Percentiles rank a stretch among this genome's conserved stretches.
Evolutionary conservation across 1,140 invertebrate genomes (phyloP).

Genomic region (Nasonia giraulti): DNA sequence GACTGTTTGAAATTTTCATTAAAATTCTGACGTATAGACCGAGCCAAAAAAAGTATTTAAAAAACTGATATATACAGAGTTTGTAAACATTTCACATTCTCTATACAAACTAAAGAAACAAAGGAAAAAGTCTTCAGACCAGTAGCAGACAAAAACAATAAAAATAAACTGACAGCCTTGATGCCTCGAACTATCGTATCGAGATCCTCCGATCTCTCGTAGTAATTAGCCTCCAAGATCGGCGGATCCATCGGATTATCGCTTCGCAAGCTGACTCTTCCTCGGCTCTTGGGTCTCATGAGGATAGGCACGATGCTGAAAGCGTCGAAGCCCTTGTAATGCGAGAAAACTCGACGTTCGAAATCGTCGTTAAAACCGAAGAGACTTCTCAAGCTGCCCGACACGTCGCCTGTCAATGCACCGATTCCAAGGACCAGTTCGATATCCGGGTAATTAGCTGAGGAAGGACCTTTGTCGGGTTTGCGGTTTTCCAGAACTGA

Average conservation of each 20-base stretch:
- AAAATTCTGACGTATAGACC: slow-evolving; percentile 21
- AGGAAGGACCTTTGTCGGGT: neutral
- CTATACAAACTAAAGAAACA: too few species aligned
- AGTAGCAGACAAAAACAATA: slow-evolving; percentile 36
- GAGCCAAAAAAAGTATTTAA: neutral
- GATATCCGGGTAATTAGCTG: slow-evolving; percentile 80
- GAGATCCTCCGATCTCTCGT: slow-evolving; percentile 80
- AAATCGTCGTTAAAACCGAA: slow-evolving; percentile 79
- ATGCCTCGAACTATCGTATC: slow-evolving; percentile 82
- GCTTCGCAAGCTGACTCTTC: slow-evolving; percentile 79
- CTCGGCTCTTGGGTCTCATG: slow-evolving; percentile 84
- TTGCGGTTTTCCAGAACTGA: slow-evolving; percentile 35
- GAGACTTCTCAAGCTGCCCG: slow-evolving; percentile 79
- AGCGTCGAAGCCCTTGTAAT: slow-evolving; percentile 68
- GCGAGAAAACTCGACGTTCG: slow-evolving; percentile 76
- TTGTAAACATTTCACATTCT: too few species aligned
- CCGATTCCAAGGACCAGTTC: slow-evolving; percentile 85
- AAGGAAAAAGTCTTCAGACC: too few species aligned
- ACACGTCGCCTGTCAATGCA: slow-evolving; percentile 81
- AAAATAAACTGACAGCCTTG: slow-evolving; percentile 77
- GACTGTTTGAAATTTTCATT: too few species aligned
- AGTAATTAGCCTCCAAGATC: slow-evolving; percentile 86
- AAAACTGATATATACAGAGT: too few species aligned
- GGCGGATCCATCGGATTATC: slow-evolving; percentile 84
- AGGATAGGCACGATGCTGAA: slow-evolving; percentile 83